These are phyloP conservation scores for Scolopax rusticola DNA, from an alignment of 2,797 vertebrate species.

Conservation along the genomic window DNA sequence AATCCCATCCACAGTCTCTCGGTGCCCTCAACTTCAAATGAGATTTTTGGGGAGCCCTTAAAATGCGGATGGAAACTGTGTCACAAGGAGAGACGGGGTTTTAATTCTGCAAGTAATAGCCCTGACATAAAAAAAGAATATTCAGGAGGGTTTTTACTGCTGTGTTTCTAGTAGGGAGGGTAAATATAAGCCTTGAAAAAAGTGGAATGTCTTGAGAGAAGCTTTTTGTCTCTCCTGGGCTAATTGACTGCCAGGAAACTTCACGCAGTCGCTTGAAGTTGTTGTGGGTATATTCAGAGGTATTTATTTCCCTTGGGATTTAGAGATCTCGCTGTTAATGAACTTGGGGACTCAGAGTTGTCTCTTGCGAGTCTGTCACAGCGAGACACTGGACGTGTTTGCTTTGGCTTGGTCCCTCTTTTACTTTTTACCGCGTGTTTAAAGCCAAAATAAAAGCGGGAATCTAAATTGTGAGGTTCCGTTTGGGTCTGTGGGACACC, in stretches of 20 bases:
- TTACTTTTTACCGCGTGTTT: not conserved
- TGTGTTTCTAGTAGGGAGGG: not conserved
- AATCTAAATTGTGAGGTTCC: rapidly evolving
- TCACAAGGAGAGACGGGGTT: not conserved
- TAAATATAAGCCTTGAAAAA: not conserved
- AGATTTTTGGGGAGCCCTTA: not conserved
- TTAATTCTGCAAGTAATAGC: not conserved
- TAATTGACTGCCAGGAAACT: not conserved
- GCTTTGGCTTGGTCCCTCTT: not conserved
- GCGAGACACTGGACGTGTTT: rapidly evolving
- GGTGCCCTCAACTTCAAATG: not conserved
- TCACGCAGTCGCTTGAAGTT: rapidly evolving
- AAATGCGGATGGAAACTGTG: not conserved
- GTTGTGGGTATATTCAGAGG: not conserved
- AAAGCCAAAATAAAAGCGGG: rapidly evolving
- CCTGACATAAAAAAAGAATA: not conserved
- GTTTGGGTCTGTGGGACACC: not conserved
- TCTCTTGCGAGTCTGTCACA: not conserved
- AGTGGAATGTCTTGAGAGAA: not conserved
- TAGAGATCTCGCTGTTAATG: not conserved
- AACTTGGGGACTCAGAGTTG: not conserved
- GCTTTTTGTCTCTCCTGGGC: not conserved
- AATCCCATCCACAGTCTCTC: not conserved
- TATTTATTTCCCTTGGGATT: not conserved
- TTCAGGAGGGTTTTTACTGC: not conserved